Evolutionary conservation across 2,888 invertebrate species (phyloP).

Genomic region (Parthenolecanium corni): DNA sequence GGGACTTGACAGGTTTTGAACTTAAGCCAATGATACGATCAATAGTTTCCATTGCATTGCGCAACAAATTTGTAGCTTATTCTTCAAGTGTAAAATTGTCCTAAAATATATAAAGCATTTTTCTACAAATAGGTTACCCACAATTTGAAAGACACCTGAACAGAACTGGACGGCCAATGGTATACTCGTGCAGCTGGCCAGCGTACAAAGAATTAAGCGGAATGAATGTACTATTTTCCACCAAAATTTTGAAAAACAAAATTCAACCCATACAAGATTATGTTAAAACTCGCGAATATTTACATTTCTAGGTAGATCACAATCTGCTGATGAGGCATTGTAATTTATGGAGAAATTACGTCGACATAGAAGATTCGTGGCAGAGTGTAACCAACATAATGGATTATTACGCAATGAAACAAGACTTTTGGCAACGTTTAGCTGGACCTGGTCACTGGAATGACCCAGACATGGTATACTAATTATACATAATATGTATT

Average conservation of each 20-base stretch:
- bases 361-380: slow-evolving; percentile 57
- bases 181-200: slow-evolving; percentile 77
- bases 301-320: slow-evolving; percentile 48
- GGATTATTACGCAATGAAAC: slow-evolving; percentile 52
- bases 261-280: neutral
- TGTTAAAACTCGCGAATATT: neutral
- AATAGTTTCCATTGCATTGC: no score
- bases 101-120: no score
- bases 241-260: no score
- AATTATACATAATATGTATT: neutral
- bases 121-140: slow-evolving; percentile 50
- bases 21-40: no score
- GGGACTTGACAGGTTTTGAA: no score
- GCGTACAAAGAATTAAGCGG: slow-evolving; percentile 54
- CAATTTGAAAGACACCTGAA: slow-evolving; percentile 58
- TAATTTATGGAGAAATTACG: slow-evolving; percentile 58
- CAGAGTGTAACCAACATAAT: slow-evolving; percentile 46
- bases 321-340: slow-evolving; percentile 46
- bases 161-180: slow-evolving; percentile 58
- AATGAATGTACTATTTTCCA: slow-evolving; percentile 46
- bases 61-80: no score
- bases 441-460: slow-evolving; percentile 62
- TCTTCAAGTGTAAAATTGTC: no score
- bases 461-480: slow-evolving; percentile 57
- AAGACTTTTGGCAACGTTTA: slow-evolving; percentile 46